Conservation (phyloP, 2,113 vertebrate species). For the Leptobrachium leishanense region DNA sequence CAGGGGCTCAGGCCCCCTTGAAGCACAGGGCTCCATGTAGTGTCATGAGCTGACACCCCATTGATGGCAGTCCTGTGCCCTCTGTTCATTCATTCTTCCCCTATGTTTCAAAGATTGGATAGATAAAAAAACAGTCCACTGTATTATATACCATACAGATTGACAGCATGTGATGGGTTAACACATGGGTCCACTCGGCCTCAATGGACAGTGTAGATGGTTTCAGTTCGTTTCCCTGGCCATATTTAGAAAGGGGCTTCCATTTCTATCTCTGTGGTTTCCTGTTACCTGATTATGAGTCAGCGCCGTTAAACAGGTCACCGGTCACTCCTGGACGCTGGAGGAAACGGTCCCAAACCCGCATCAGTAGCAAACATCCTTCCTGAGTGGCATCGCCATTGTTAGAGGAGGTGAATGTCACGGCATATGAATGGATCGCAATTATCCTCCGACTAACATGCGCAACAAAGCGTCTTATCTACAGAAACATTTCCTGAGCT, state of each 20-base stretch:
- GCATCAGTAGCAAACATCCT: slow-evolving; percentile 47
- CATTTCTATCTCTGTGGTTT: not conserved
- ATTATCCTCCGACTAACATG: not conserved
- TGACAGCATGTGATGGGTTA: too few relatives aligned
- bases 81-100: too few relatives aligned
- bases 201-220: too few relatives aligned
- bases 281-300: slow-evolving; percentile 44
- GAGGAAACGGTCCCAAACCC: slow-evolving; percentile 33
- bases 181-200: too few relatives aligned
- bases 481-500: slow-evolving; percentile 47
- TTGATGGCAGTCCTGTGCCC: too few relatives aligned
- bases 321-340: slow-evolving; percentile 22
- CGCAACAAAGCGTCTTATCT: slow-evolving; percentile 43
- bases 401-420: slow-evolving; percentile 1
- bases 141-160: too few relatives aligned
- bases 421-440: not conserved
- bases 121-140: too few relatives aligned
- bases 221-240: not conserved
- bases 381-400: not conserved
- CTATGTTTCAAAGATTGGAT: too few relatives aligned
- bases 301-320: slow-evolving; percentile 33
- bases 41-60: too few relatives aligned
- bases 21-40: too few relatives aligned
- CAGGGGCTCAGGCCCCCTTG: too few relatives aligned
- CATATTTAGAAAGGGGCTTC: slow-evolving; percentile 9